Evolutionary conservation across 1,140 invertebrate species (phyloP).

Genomic region (Tachypleus tridentatus): DNA sequence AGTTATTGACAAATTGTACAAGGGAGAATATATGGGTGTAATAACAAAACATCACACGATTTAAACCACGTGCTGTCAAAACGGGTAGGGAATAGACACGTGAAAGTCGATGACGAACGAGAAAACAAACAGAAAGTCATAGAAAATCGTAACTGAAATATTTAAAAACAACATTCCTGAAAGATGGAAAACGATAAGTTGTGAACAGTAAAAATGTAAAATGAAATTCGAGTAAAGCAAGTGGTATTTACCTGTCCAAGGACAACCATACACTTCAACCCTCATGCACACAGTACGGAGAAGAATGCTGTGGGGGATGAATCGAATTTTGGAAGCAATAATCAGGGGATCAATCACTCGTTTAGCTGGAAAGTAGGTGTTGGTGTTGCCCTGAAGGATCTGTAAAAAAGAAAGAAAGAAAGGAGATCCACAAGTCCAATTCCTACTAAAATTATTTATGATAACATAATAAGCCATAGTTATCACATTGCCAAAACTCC

Average conservation of each 20-base stretch:
- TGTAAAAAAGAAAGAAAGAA: slow-evolving; percentile 30
- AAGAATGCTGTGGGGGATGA: slow-evolving; percentile 71
- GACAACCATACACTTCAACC: slow-evolving; percentile 70
- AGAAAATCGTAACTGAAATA: neutral
- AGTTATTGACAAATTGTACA: too few relatives aligned
- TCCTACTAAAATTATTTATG: neutral
- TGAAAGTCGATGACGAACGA: neutral
- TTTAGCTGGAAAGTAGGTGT: slow-evolving; percentile 64
- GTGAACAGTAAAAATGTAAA: neutral
- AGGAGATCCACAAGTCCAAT: neutral
- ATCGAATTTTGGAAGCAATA: slow-evolving; percentile 59
- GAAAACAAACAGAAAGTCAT: neutral
- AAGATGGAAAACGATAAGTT: too few relatives aligned
- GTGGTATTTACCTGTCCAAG: slow-evolving; percentile 11
- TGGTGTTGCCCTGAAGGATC: slow-evolving; percentile 65
- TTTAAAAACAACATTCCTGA: neutral
- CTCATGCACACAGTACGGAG: slow-evolving; percentile 73
- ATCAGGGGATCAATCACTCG: slow-evolving; percentile 56
- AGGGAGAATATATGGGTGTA: too few relatives aligned
- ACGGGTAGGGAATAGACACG: neutral
- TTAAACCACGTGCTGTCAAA: neutral
- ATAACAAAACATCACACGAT: too few relatives aligned
- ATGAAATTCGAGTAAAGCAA: neutral
- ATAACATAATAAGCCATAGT: slow-evolving; percentile 1
- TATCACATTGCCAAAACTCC: neutral